Base-by-base conservation (phyloP, 2,113 vertebrate genomes). In the Leptobrachium leishanense region DNA sequence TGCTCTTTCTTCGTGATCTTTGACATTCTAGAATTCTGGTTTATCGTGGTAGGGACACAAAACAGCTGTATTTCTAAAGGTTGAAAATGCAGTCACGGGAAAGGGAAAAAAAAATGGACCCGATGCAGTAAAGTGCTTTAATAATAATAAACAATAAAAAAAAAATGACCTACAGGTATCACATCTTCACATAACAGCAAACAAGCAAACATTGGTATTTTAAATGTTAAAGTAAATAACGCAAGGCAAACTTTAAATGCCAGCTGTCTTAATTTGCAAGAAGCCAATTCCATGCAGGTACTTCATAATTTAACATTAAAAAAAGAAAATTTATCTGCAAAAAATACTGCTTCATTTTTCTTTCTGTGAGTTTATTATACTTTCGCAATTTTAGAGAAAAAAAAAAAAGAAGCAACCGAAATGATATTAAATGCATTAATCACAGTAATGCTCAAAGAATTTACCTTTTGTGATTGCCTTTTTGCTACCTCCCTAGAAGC, bases 401-500 rank as follows among this genome's bases (percentile, higher is more conserved):
- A 73, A 68, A 67, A 67, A 76, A 70, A 9, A 31, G 20, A 31
- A 31, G 20, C 20, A 31, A 44, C 46, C 43, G 64, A 74, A 80
- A 74, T 74, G 64, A 74, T 81, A 81, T 81, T 81, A 81, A 74
- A 81, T 81, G 42, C 78, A 81, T 81, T 81, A 81, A 81, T 81
- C 78, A 81, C 55, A 68, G 63, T 81, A 81, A 81, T 81, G 72
- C 65, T 53, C 57, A 46, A 42, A 74, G 65, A 74, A 67, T 42
- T 81, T 59, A 81, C 72, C 78, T 74, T 81, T 70, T 79, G 69
- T 68, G 78, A 81, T 81, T 74, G 78, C 64, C 64, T 81, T 74
- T 31, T 68, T 64, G 15, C 78, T 74, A 74, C 71, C 78, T 68
- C 65, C 63, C 65, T 46, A 62, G 41, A 81, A 81, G 78, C 73